These are phyloP conservation scores for Amia ocellicauda DNA, from an alignment of 2,113 vertebrate species.

Conservation along the genomic window DNA sequence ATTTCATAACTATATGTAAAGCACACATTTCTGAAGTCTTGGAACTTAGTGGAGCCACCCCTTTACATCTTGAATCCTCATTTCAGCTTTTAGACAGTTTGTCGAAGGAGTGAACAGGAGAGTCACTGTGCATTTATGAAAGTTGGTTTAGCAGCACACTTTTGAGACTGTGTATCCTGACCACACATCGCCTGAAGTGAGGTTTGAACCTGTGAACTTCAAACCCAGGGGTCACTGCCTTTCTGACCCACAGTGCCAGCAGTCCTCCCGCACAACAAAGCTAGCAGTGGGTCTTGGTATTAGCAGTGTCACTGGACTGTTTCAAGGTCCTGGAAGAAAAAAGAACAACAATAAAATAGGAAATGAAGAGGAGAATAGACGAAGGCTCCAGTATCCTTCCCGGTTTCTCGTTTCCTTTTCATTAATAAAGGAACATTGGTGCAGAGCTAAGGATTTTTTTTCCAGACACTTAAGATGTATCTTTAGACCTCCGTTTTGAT, in stretches of 20 bases:
- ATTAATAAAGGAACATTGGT: not conserved
- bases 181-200: not conserved
- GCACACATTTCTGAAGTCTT: too few species aligned
- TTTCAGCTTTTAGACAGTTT: too few species aligned
- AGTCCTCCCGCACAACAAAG: not conserved
- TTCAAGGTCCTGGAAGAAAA: not conserved
- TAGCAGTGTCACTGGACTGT: not conserved
- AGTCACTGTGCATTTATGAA: too few species aligned
- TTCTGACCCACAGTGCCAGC: not conserved
- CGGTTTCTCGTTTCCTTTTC: slow-evolving; percentile 4
- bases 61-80: too few species aligned
- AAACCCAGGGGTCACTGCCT: slow-evolving; percentile 3
- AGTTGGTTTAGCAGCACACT: too few species aligned
- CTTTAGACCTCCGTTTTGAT: slow-evolving; percentile 14
- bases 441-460: not conserved
- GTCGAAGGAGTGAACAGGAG: too few species aligned
- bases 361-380: not conserved
- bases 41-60: too few species aligned
- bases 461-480: slow-evolving; percentile 2
- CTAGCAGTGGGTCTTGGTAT: not conserved
- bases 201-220: slow-evolving; percentile 20
- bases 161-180: not conserved
- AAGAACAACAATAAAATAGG: not conserved
- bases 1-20: too few species aligned
- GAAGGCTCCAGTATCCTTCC: not conserved